A percentile compares a stretch with the other conserved stretches of the same genome.
Conservation (phyloP, 2,797 vertebrate species). For the Adrianichthys oophorus region DNA sequence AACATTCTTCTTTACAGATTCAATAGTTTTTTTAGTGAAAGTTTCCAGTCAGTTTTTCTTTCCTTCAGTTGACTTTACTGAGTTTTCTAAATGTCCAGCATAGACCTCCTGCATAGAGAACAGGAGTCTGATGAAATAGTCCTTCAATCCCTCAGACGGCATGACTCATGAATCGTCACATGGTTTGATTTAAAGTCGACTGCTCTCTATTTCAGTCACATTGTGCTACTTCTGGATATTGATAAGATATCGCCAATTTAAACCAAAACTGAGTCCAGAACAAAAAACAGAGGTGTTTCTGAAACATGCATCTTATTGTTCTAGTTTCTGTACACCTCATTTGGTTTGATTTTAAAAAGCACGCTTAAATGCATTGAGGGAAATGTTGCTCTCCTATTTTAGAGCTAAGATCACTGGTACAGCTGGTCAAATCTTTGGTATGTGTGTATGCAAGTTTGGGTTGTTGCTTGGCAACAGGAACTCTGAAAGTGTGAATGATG, state of each 20-base stretch:
- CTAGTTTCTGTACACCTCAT: conserved; percentile 16
- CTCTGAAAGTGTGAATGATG: conserved; percentile 32
- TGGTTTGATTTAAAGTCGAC: conserved; percentile 13
- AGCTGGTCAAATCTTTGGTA: conserved; percentile 50
- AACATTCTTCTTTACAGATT: too few relatives aligned
- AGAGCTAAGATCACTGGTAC: conserved; percentile 17
- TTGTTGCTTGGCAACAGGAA: conserved; percentile 57
- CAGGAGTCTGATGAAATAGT: conserved; percentile 2
- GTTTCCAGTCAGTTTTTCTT: too few relatives aligned
- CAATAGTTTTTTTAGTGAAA: too few relatives aligned
- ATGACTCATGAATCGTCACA: conserved; percentile 19
- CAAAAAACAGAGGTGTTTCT: not conserved
- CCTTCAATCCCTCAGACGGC: not conserved
- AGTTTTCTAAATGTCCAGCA: too few relatives aligned
- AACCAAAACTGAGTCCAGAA: conserved; percentile 26
- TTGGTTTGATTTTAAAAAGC: conserved; percentile 20
- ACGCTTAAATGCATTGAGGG: conserved; percentile 3
- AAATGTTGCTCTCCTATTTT: conserved; percentile 12
- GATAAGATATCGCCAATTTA: conserved; percentile 35
- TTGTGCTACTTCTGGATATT: conserved; percentile 22
- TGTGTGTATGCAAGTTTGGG: conserved; percentile 67
- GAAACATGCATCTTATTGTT: conserved; percentile 1
- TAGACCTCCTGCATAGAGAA: conserved; percentile 2
- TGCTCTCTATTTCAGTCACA: conserved; percentile 35
- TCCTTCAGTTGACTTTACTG: too few relatives aligned